Percentiles rank a stretch among this genome's conserved stretches.
Evolutionary conservation across 2,113 vertebrate genomes (phyloP).

Genomic region (Columba livia): DNA sequence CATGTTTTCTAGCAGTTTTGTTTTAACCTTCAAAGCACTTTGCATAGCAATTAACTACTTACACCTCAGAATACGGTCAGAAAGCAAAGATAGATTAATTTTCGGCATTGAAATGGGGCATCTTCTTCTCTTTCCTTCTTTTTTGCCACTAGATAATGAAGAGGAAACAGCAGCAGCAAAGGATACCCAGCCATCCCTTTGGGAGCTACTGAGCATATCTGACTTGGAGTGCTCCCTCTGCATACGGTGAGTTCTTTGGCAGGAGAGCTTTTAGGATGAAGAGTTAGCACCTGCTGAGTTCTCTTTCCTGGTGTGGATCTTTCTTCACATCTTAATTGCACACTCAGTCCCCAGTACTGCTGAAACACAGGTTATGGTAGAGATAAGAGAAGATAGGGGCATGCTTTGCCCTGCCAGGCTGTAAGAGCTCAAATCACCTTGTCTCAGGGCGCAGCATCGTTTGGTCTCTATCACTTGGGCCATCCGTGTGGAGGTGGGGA

Average conservation of each 20-base stretch:
- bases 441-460: background rate
- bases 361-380: background rate
- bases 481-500: background rate
- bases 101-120: background rate
- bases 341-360: background rate
- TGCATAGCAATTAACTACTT: background rate
- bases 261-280: background rate
- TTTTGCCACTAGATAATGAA: background rate
- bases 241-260: constrained; percentile 77
- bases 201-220: constrained; percentile 75
- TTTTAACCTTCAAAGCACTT: background rate
- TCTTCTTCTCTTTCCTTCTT: background rate
- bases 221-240: constrained; percentile 92
- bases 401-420: background rate
- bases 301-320: background rate
- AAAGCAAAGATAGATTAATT: background rate
- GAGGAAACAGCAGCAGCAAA: background rate
- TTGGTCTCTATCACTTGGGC: background rate
- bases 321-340: background rate
- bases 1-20: background rate
- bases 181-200: background rate
- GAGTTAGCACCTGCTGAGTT: background rate
- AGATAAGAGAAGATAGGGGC: background rate
- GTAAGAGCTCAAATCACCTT: background rate
- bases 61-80: background rate